Base-by-base conservation (phyloP, 1,140 invertebrate genomes). In the Muscidifurax raptorellus region DNA sequence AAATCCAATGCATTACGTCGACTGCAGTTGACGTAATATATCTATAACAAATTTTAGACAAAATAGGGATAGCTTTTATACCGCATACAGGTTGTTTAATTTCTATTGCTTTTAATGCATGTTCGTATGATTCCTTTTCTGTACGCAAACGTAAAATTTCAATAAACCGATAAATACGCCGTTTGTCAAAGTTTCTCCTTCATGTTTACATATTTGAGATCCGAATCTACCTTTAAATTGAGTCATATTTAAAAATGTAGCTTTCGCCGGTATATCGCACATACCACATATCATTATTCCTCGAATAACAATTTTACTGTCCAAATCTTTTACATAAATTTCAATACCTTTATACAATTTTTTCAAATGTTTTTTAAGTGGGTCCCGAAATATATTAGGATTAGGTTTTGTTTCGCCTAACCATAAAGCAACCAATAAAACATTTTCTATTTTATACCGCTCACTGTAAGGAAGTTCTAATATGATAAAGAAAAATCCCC, bases 401-500 rank as follows among this genome's bases (percentile, higher is more conserved):
- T 32, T 22, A 12, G 86, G 86, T 82, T 87, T 87, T 27, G 83
- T 44, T 5, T 32, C 22, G 28, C 84, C 85, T 76, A 84, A 85
- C 85, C 86, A 87, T 72, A 87, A 27, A 59, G 59, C 80, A 32
- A 72, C 83, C 25, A 87, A 28, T 15, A 86, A 64, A 0, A 82
- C n/a, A 66, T 87, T 87, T 71, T 87, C 82, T n/a, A 84, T 52
- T 74, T 74, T 87, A 4, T 77, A 86, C 67, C 85, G 76, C 71
- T 82, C 32, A 18, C 30, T 71, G 47, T 79, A 86, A 1, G 86
- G 82, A 28, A 87, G 27, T 80, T 87, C 82, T 18, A 82, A 80
- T 5, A 86, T 84, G 0, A 32, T 64, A 28, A 86, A 32, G 59
- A 82, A 78, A 36, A 87, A 64, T 13, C 80, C 81, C 86, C 86